Evolutionary conservation across 1,140 invertebrate genomes (phyloP).

Genomic region (Cherax destructor): DNA sequence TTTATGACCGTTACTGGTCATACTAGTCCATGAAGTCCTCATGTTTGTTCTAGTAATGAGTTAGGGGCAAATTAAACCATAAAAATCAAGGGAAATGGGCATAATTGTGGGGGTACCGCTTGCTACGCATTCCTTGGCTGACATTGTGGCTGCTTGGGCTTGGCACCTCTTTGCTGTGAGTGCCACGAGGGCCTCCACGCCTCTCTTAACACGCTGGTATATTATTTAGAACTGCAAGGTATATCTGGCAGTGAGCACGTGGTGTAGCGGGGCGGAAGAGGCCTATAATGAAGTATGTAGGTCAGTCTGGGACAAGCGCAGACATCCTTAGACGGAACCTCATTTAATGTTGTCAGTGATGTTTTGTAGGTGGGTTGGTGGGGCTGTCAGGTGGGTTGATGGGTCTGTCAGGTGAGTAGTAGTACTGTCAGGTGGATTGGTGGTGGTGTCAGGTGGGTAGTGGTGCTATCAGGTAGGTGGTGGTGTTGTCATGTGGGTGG

Average conservation of each 20-base stretch:
- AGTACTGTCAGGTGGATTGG: too few relatives aligned
- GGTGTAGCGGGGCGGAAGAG: neutral
- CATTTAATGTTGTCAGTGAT: too few relatives aligned
- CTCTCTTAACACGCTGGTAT: neutral
- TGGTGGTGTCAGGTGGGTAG: too few relatives aligned
- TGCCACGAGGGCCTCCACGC: neutral
- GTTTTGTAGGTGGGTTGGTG: too few relatives aligned
- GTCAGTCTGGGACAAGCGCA: neutral
- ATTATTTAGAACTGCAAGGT: neutral
- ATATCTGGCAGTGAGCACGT: neutral
- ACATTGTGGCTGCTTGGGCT: constrained; percentile 1
- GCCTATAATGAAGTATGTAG: neutral
- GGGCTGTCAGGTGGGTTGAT: too few relatives aligned
- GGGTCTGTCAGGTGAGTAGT: too few relatives aligned
- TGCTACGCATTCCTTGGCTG: neutral
- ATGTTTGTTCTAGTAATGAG: neutral
- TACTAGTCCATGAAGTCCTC: neutral
- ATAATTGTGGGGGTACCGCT: neutral
- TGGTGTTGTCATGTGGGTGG: too few relatives aligned
- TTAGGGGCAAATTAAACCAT: neutral
- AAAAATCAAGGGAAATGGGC: neutral
- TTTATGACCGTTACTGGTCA: neutral
- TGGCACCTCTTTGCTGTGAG: neutral
- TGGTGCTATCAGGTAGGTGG: too few relatives aligned
- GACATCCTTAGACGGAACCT: too few relatives aligned